Evolutionary conservation across 2,113 vertebrate genomes (phyloP), one percentile per base, ranked within the genome.

Genomic region (Ophthalmolycus amberensis): DNA sequence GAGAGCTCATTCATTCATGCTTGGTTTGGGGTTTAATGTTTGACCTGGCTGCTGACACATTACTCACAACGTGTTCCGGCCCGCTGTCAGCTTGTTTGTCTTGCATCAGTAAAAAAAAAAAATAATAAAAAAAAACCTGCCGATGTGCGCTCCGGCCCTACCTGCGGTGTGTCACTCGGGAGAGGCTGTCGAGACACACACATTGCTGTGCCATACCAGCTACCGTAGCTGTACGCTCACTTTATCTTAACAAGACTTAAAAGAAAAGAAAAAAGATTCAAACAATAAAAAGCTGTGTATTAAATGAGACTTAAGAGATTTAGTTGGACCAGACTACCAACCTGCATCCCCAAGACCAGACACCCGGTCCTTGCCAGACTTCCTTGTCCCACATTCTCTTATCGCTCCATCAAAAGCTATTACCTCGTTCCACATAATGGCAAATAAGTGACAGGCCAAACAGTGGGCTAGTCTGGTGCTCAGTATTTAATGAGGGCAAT

Each of bases 401-500:
- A 84, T 88, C 83, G 88, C 14, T 18, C 20, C 5, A 78, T 83
- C 59, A 82, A 86, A 87, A 66, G 32, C 72, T 64, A 84, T 90
- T 90, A 87, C 74, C 85, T 85, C 58, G 50, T 83, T 91, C 66
- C 70, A 85, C 83, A 89, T 87, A 83, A 89, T 86, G 85, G 89
- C 82, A 88, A 89, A 86, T 82, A 91, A 88, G 89, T 89, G 91
- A 90, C 83, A 89, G 85, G 67, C 38, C 82, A 92, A 94, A 93
- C 90, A 93, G 77, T 78, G 80, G 69, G 44, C 81, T 68, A 77
- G 85, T 93, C 77, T 88, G 78, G 76, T 77, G 50, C 75, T 63
- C 32, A 65, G 77, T 89, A 75, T 92, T 90, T 94, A 93, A 93
- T 91, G 90, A 93, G 85, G 87, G 87, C 84, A 92, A 92, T 91